phyloP scores from a whole-genome alignment of 2,797 vertebrate species.

The Streptopelia turtur region DNA sequence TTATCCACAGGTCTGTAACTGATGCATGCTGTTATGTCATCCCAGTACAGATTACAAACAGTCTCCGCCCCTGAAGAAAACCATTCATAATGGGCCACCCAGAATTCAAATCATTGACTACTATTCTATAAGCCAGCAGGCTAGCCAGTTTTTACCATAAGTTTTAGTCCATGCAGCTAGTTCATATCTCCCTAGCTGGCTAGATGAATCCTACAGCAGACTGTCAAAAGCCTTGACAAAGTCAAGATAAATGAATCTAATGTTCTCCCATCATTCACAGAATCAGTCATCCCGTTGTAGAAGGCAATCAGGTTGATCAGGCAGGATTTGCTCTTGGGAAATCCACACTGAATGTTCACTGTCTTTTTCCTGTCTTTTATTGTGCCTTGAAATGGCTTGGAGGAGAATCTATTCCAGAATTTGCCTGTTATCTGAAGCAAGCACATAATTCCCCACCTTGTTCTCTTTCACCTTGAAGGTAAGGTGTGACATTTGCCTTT shows the following conservation, averaged over 20 bases:
- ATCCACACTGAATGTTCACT: not conserved
- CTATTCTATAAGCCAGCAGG: not conserved
- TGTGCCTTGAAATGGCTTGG: not conserved
- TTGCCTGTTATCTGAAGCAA: not conserved
- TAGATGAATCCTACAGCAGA: not conserved
- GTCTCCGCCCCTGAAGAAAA: not conserved
- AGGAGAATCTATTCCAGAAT: not conserved
- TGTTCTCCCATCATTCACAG: not conserved
- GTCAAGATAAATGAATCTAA: not conserved
- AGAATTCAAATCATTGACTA: not conserved
- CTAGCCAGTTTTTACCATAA: not conserved
- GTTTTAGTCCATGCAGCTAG: not conserved
- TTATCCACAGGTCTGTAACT: not conserved
- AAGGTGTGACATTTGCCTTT: not conserved
- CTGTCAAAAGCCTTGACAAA: not conserved
- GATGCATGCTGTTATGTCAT: not conserved
- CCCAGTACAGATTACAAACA: not conserved
- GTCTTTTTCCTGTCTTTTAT: not conserved
- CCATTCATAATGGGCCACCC: not conserved
- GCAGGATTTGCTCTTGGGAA: not conserved
- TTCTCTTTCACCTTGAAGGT: not conserved
- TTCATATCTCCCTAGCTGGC: not conserved
- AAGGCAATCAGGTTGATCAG: not conserved
- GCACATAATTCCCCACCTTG: not conserved
- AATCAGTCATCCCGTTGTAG: not conserved